Evolutionary conservation across 2,113 vertebrate species (phyloP).

Genomic region (Brachirus orientalis): DNA sequence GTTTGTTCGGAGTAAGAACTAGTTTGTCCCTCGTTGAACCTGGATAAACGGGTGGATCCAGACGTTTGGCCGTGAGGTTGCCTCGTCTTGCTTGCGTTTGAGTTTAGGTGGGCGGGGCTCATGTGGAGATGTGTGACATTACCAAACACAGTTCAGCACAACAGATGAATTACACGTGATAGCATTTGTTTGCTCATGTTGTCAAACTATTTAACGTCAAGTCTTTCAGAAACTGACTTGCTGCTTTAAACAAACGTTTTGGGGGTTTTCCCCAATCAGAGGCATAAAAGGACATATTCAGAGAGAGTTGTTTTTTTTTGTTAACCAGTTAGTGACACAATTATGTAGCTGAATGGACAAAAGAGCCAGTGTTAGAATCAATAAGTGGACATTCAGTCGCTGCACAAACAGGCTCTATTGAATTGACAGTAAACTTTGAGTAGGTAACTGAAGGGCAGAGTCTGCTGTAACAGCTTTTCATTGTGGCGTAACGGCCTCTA

Average conservation of each 20-base stretch:
- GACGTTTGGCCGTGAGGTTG: no score
- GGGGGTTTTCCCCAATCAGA: no score
- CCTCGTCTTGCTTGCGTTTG: not conserved
- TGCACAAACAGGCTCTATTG: not conserved
- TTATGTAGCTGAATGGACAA: no score
- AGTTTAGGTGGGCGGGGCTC: not conserved
- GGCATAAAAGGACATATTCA: no score
- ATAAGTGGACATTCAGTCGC: not conserved
- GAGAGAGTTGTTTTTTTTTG: no score
- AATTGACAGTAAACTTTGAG: not conserved
- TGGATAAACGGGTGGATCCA: no score
- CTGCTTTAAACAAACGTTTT: no score
- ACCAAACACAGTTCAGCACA: not conserved
- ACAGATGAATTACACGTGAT: not conserved
- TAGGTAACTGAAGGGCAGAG: slow-evolving; percentile 3
- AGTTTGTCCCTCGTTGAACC: no score
- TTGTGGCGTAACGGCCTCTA: not conserved
- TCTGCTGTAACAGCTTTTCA: slow-evolving; percentile 15
- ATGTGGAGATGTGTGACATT: not conserved
- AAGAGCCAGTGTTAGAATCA: not conserved
- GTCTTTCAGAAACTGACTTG: not conserved
- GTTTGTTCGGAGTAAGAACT: no score
- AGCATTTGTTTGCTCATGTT: not conserved
- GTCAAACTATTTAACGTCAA: not conserved
- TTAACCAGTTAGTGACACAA: no score